Conservation (phyloP, 2,888 invertebrate genomes). For the Epirrhoe alternata region DNA sequence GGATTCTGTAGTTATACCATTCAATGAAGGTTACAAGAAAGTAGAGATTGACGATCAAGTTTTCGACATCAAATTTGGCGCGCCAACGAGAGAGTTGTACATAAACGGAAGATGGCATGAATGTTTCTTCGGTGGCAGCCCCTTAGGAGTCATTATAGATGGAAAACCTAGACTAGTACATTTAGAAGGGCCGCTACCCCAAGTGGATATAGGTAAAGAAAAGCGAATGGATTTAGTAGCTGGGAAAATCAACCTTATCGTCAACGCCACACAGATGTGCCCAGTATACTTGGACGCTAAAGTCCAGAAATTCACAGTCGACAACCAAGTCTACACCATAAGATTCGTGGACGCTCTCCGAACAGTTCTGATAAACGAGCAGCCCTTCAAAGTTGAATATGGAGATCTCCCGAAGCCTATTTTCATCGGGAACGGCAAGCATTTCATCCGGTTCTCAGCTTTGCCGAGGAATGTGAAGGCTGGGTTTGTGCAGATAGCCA, state of each 20-base stretch:
- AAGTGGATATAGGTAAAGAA: slow-evolving; percentile 94
- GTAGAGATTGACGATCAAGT: slow-evolving; percentile 89
- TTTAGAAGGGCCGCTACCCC: slow-evolving; percentile 96
- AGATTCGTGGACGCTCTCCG: slow-evolving; percentile 92
- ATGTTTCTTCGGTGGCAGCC: slow-evolving; percentile 96
- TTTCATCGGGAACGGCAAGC: slow-evolving; percentile 89
- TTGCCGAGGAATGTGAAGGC: slow-evolving; percentile 90
- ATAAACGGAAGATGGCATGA: slow-evolving; percentile 96
- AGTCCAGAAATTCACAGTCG: slow-evolving; percentile 91
- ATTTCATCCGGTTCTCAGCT: slow-evolving; percentile 92
- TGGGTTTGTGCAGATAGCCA: slow-evolving; percentile 88
- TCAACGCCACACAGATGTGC: slow-evolving; percentile 91
- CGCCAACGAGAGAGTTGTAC: slow-evolving; percentile 95
- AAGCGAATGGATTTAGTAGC: slow-evolving; percentile 92
- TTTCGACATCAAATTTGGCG: slow-evolving; percentile 94
- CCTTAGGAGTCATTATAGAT: slow-evolving; percentile 92
- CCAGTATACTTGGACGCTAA: slow-evolving; percentile 94
- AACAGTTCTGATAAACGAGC: slow-evolving; percentile 91
- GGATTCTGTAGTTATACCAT: slow-evolving; percentile 86
- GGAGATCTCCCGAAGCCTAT: slow-evolving; percentile 94
- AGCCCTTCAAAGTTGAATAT: slow-evolving; percentile 91
- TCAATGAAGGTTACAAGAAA: slow-evolving; percentile 90
- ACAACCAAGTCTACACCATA: slow-evolving; percentile 89
- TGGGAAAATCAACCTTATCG: slow-evolving; percentile 93
- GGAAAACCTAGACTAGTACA: slow-evolving; percentile 91